Evolutionary conservation across 2,797 vertebrate genomes (phyloP), one percentile per base, ranked within the genome.

Genomic region (Takifugu rubripes): DNA sequence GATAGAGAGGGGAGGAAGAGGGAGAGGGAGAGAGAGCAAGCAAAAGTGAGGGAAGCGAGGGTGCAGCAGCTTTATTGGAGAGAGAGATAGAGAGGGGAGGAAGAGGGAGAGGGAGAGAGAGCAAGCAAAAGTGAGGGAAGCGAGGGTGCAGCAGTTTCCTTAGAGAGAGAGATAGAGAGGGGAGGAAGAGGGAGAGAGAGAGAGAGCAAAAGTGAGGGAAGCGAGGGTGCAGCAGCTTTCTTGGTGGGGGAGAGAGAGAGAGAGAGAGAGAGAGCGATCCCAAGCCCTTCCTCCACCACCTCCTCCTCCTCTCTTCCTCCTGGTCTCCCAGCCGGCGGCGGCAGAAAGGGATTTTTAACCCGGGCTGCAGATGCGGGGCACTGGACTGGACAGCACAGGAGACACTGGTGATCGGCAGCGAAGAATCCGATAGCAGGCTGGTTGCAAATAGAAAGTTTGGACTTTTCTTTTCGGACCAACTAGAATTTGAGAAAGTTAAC

Each of bases 301-400:
- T 78, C 61, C 79, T 66, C 64, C 74, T 69, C 73, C 68, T 63
- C 21, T 77, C 59, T 78, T 68, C 79, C 84, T 87, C 78, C 77
- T 82, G 76, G 58, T 81, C 77, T 82, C 74, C 75, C 79, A 79
- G 76, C 85, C 88, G 87, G 87, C 85, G 78, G 85, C 85, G 78
- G 81, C 87, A 82, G 73, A 79, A 74, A 85, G 78, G 79, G 81
- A 77, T 61, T 53, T 74, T 61, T 53, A 81, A 85, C 62, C 80
- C 76, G 75, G 75, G 74, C 73, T 81, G 76, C 82, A 81, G 87
- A 88, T 88, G 88, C 86, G 49, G 68, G 78, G 64, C 73, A 36
- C 74, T 24, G 64, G 79, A 68, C 68, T 78, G 74, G 81, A 67
- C 61, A 77, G 72, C 65, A 63, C 72, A 58, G 66, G 62, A 75